These are phyloP conservation scores for Trachymyrmex cornetzi DNA, from an alignment of 1,140 invertebrate genomes.

Conservation along the genomic window DNA sequence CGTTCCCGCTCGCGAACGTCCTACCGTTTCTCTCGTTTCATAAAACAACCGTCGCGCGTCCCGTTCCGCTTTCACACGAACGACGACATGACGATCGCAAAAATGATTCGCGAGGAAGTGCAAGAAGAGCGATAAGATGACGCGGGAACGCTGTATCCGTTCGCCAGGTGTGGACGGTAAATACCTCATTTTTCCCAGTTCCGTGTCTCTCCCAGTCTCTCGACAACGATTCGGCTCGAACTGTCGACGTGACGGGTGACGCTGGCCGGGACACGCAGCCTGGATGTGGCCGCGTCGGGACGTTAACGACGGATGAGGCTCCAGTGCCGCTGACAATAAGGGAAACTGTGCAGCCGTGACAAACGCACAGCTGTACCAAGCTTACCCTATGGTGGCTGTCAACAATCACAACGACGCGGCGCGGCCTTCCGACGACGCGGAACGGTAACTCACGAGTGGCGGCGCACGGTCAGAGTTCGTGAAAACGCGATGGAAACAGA, in stretches of 20 bases:
- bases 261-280: constrained; percentile 1
- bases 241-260: constrained; percentile 1
- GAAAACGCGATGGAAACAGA: not conserved
- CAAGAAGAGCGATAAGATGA: not conserved
- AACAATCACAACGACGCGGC: constrained; percentile 38
- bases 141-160: not conserved
- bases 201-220: constrained; percentile 21
- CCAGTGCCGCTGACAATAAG: constrained; percentile 15
- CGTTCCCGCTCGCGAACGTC: constrained; percentile 5
- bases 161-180: not conserved
- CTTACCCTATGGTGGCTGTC: not conserved
- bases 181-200: constrained; percentile 48
- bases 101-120: no score
- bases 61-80: not conserved
- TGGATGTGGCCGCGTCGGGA: constrained; percentile 7
- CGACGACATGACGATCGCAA: not conserved
- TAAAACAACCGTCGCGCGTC: not conserved
- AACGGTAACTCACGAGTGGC: not conserved
- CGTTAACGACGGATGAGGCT: not conserved
- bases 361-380: constrained; percentile 10
- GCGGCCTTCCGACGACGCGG: constrained; percentile 5
- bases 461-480: not conserved
- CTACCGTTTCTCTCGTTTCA: not conserved
- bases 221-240: constrained; percentile 30
- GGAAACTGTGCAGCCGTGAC: not conserved